phyloP scores from a whole-genome alignment of 2,797 vertebrate genomes.

The Sphaeramia orbicularis region DNA sequence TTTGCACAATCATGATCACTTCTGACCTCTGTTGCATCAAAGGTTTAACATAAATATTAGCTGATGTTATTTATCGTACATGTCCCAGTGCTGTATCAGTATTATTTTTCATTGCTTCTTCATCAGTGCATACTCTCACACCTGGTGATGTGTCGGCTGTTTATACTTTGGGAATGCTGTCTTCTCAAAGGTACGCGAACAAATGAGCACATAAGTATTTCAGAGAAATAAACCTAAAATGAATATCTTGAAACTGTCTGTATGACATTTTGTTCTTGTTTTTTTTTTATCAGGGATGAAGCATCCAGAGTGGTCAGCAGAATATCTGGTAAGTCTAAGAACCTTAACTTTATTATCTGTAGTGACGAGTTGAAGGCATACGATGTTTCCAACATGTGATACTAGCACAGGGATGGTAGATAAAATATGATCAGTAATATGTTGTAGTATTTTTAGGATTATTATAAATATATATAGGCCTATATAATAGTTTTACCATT shows the following conservation, averaged over 20 bases:
- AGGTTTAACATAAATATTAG: neutral
- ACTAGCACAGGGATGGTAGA: no score
- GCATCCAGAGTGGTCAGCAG: constrained; percentile 57
- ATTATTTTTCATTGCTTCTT: constrained; percentile 9
- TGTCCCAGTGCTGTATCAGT: neutral
- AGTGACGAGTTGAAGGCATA: no score
- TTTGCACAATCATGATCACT: no score
- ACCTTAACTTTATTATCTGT: neutral
- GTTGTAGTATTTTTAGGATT: no score
- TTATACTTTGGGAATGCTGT: constrained; percentile 63
- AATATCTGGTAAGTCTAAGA: constrained; percentile 74
- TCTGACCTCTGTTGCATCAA: no score
- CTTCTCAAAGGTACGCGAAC: constrained; percentile 62
- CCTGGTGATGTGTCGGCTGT: constrained; percentile 70
- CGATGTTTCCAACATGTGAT: no score
- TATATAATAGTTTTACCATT: no score
- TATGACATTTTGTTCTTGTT: neutral
- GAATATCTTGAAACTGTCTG: neutral
- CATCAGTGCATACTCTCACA: constrained; percentile 73
- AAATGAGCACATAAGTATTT: neutral
- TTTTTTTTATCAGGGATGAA: constrained; percentile 66
- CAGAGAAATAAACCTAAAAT: neutral
- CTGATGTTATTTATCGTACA: neutral
- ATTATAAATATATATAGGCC: no score
- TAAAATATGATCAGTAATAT: no score